Percentiles rank a stretch among this genome's conserved stretches.
These are phyloP conservation scores for Henricia sp. DNA, from an alignment of 53 echinoderm and acorn worm genomes.

Conservation along the genomic window DNA sequence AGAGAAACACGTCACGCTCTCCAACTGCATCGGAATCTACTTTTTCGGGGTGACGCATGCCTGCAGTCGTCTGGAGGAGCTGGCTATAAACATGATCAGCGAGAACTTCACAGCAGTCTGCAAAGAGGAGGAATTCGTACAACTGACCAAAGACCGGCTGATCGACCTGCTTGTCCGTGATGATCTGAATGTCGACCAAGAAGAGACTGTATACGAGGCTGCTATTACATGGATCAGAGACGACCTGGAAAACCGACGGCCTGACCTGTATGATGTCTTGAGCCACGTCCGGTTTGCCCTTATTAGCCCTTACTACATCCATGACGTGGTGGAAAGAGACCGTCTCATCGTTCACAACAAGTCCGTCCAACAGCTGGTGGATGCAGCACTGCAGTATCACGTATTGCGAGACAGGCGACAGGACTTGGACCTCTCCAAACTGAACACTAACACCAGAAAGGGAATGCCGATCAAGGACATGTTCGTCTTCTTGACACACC, in stretches of 20 bases:
- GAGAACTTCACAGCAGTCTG: conserved; percentile 91
- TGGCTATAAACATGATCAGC: conserved; percentile 85
- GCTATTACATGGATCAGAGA: conserved; percentile 92
- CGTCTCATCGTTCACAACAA: conserved; percentile 92
- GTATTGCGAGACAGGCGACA: conserved; percentile 90
- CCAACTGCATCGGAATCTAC: conserved; percentile 92
- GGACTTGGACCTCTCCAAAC: conserved; percentile 85
- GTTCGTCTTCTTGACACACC: conserved; percentile 93
- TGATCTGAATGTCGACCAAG: conserved; percentile 91
- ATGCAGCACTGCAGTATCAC: conserved; percentile 96
- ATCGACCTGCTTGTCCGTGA: conserved; percentile 89
- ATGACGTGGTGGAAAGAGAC: conserved; percentile 95
- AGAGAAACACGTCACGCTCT: conserved; percentile 83
- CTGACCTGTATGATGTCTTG: conserved; percentile 81
- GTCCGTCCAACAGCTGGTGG: conserved; percentile 91
- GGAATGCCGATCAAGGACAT: conserved; percentile 97
- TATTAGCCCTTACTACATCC: conserved; percentile 98
- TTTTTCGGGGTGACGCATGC: conserved; percentile 92
- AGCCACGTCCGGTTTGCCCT: conserved; percentile 92
- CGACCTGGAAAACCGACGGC: conserved; percentile 82
- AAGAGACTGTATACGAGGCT: conserved; percentile 94
- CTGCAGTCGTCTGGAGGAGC: conserved; percentile 81
- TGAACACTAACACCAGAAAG: conserved; percentile 87
- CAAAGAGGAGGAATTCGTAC: conserved; percentile 92
- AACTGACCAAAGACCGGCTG: conserved; percentile 82